Conservation (phyloP, 2,113 vertebrate genomes). For the Edolisoma coerulescens region DNA sequence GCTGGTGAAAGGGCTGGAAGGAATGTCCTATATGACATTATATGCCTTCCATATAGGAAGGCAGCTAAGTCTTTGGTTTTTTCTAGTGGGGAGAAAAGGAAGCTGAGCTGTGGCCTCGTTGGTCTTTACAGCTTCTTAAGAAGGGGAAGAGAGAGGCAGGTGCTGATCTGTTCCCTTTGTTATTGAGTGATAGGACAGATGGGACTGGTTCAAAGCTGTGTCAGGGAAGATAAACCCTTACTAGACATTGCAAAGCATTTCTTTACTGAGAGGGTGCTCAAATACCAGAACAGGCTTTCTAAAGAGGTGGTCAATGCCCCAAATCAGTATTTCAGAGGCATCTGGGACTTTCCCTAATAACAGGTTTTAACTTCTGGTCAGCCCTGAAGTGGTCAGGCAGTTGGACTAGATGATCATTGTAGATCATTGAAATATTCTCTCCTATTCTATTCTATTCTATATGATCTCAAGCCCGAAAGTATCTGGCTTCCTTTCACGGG, state of each 20-base stretch:
- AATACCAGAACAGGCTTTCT: neutral
- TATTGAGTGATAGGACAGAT: neutral
- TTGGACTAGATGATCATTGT: neutral
- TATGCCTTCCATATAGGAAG: too few relatives aligned
- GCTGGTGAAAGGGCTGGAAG: neutral
- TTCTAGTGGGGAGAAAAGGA: neutral
- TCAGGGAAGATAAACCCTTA: neutral
- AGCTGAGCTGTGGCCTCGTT: neutral
- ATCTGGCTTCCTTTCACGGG: neutral
- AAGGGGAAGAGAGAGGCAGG: neutral
- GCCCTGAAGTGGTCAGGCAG: neutral
- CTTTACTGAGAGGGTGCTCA: neutral
- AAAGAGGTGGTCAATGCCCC: neutral
- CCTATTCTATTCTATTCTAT: neutral
- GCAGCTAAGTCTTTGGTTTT: neutral
- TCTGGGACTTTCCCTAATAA: neutral
- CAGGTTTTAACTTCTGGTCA: neutral
- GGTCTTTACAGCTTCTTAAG: neutral
- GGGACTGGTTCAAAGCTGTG: neutral
- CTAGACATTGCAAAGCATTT: neutral
- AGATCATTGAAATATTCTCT: neutral
- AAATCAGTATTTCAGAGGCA: neutral
- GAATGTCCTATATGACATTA: too few relatives aligned
- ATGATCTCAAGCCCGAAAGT: neutral
- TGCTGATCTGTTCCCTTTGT: neutral